These are phyloP conservation scores for Lepidostoma basale DNA, from an alignment of 1,140 invertebrate species.

Conservation along the genomic window DNA sequence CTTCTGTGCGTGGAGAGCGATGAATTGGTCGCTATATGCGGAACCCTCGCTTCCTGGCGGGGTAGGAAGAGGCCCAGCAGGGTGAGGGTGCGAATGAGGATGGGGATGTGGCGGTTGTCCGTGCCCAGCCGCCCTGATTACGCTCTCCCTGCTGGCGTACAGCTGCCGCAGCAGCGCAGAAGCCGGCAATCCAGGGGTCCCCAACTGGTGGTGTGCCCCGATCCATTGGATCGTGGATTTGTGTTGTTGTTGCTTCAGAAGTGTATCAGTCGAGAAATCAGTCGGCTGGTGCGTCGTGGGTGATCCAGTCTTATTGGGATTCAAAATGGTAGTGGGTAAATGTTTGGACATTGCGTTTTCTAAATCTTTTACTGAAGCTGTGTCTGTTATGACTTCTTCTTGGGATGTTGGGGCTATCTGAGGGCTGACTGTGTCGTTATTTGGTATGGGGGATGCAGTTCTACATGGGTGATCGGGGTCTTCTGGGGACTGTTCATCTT, in stretches of 20 bases:
- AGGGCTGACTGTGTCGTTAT: constrained; percentile 52
- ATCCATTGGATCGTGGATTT: constrained; percentile 94
- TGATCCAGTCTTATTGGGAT: constrained; percentile 63
- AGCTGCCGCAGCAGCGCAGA: constrained; percentile 87
- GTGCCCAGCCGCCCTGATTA: constrained; percentile 74
- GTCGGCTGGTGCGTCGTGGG: constrained; percentile 72
- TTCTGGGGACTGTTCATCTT: constrained; percentile 40
- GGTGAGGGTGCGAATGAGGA: constrained; percentile 48
- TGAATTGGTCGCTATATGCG: constrained; percentile 76
- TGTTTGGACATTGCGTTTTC: constrained; percentile 97
- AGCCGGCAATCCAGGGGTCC: constrained; percentile 67
- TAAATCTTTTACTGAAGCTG: constrained; percentile 84
- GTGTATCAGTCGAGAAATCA: constrained; percentile 85
- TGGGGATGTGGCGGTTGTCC: constrained; percentile 55
- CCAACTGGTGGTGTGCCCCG: constrained; percentile 73
- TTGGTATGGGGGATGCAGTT: constrained; percentile 53
- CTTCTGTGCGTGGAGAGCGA: constrained; percentile 64
- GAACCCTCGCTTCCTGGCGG: constrained; percentile 84
- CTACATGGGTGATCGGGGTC: constrained; percentile 55
- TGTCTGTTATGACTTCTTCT: constrained; percentile 54
- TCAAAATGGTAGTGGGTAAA: constrained; percentile 69
- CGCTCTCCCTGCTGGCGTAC: constrained; percentile 92
- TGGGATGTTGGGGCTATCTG: constrained; percentile 50
- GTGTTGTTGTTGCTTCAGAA: constrained; percentile 81
- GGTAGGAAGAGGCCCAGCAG: constrained; percentile 77